Percentiles rank a stretch among this genome's conserved stretches.
Evolutionary conservation across 2,797 vertebrate species (phyloP).

Genomic region (Brachyalestes nurse): DNA sequence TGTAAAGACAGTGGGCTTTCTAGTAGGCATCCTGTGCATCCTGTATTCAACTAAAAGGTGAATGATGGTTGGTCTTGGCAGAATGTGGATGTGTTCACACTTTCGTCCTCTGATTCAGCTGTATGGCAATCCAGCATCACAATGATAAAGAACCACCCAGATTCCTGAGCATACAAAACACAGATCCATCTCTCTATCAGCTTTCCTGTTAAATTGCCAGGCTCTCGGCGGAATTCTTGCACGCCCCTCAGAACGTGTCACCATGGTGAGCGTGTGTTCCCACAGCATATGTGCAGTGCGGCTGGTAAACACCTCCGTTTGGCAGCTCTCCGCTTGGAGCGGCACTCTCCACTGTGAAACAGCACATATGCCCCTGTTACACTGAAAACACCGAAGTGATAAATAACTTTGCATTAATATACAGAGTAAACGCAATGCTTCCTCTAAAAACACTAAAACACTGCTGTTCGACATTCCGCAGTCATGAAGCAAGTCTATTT

Average conservation of each 20-base stretch:
- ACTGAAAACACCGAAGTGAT: constrained; percentile 44
- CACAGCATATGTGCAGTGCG: constrained; percentile 51
- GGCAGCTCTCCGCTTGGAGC: constrained; percentile 39
- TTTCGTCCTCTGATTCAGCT: constrained; percentile 62
- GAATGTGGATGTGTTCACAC: constrained; percentile 44
- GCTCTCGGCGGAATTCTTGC: not conserved
- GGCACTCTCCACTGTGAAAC: constrained; percentile 45
- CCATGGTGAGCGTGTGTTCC: constrained; percentile 37
- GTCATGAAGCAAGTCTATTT: not conserved
- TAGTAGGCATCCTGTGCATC: not conserved
- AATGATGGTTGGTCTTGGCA: constrained; percentile 29
- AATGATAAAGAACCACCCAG: constrained; percentile 61
- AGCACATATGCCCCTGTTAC: constrained; percentile 47
- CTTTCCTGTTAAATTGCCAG: constrained; percentile 18
- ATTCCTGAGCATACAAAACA: not conserved
- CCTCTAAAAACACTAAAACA: constrained; percentile 15
- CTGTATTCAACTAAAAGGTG: not conserved
- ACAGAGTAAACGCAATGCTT: constrained; percentile 9
- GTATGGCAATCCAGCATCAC: constrained; percentile 55
- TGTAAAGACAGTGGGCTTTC: not conserved
- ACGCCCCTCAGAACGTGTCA: constrained; percentile 27
- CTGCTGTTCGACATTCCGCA: not conserved
- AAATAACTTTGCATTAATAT: constrained; percentile 47
- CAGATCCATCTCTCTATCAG: constrained; percentile 15
- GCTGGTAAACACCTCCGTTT: constrained; percentile 54